These are phyloP conservation scores for Mythimna vitellina DNA, from an alignment of 2,888 invertebrate species.

Conservation along the genomic window DNA sequence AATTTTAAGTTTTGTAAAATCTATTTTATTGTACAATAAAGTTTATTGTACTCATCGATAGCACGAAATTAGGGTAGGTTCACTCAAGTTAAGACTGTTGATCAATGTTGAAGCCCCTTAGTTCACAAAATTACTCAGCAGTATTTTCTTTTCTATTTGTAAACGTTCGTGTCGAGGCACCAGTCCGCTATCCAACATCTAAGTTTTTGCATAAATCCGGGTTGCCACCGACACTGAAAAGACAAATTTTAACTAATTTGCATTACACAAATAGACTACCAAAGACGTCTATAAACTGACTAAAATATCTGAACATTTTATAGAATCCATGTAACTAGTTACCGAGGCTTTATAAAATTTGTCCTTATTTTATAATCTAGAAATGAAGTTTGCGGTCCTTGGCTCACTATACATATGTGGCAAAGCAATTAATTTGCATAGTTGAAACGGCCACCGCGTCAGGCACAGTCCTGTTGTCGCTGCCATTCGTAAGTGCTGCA, in stretches of 20 bases:
- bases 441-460: constrained; percentile 73
- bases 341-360: constrained; percentile 48
- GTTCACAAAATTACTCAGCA: not conserved
- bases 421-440: constrained; percentile 82
- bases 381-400: constrained; percentile 70
- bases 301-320: constrained; percentile 49
- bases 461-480: constrained; percentile 61
- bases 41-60: too few species aligned
- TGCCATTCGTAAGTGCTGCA: constrained; percentile 52
- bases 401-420: constrained; percentile 65
- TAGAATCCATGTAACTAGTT: constrained; percentile 12
- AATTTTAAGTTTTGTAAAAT: too few species aligned
- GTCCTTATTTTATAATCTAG: constrained; percentile 57
- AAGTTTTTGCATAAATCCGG: constrained; percentile 27
- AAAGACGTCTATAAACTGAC: constrained; percentile 36
- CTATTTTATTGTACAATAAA: too few species aligned
- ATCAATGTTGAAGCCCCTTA: not conserved
- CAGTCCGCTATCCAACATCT: constrained; percentile 13
- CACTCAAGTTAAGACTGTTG: not conserved
- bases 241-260: constrained; percentile 51
- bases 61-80: not conserved
- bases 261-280: constrained; percentile 48
- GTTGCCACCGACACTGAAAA: constrained; percentile 25
- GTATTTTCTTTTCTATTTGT: constrained; percentile 7
- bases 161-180: constrained; percentile 3